phyloP scores from a whole-genome alignment of 2,888 invertebrate species.

The Drosophila putrida region DNA sequence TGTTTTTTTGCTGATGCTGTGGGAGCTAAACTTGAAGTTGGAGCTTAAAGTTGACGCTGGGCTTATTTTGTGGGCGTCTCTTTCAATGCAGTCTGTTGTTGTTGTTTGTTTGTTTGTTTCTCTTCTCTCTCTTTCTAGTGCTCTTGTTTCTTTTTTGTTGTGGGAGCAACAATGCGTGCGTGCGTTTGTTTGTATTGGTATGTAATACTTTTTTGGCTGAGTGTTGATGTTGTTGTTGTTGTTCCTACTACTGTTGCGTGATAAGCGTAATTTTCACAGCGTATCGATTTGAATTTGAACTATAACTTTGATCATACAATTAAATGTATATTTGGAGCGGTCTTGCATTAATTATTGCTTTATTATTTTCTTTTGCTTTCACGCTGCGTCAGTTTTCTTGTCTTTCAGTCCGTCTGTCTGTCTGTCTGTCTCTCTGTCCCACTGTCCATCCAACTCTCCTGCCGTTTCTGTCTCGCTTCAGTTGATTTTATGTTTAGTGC shows the following conservation, averaged over 20 bases:
- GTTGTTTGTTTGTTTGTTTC: constrained; percentile 14
- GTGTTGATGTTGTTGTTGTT: constrained; percentile 26
- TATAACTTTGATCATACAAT: constrained; percentile 21
- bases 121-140: background rate
- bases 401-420: constrained; percentile 18
- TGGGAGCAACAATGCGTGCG: constrained; percentile 34
- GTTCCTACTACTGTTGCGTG: constrained; percentile 47
- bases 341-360: constrained; percentile 40
- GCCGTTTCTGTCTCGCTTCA: constrained; percentile 60
- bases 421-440: constrained; percentile 25
- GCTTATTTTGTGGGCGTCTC: constrained; percentile 17
- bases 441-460: constrained; percentile 30
- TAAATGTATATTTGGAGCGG: constrained; percentile 24
- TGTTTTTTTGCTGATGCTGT: constrained; percentile 27
- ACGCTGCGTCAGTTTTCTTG: constrained; percentile 43
- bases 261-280: constrained; percentile 27
- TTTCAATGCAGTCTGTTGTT: constrained; percentile 26
- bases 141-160: constrained; percentile 19
- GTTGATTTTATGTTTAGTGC: constrained; percentile 45
- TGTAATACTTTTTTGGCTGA: constrained; percentile 44
- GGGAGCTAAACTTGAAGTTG: constrained; percentile 32
- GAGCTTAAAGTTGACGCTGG: constrained; percentile 21
- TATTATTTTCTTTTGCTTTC: constrained; percentile 44
- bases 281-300: constrained; percentile 50
- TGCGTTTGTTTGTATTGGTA: constrained; percentile 26